These are phyloP conservation scores for Elachura formosa DNA, from an alignment of 2,113 vertebrate genomes.

Conservation along the genomic window DNA sequence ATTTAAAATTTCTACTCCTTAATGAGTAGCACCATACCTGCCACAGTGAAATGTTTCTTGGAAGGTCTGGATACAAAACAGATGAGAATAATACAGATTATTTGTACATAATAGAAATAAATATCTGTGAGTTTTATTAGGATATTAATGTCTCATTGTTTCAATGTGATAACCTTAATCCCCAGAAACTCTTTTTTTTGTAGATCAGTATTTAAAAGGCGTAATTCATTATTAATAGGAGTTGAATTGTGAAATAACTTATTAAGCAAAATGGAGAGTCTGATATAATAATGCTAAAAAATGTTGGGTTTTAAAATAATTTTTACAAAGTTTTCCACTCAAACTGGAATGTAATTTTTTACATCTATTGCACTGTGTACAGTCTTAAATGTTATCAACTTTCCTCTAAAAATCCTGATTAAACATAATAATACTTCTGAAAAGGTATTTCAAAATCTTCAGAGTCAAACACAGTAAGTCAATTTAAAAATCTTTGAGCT, in stretches of 20 bases:
- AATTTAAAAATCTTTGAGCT: background rate
- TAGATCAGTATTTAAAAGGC: background rate
- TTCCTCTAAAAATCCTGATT: background rate
- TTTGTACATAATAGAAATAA: too few relatives aligned
- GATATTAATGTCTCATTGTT: background rate
- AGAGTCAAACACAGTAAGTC: background rate
- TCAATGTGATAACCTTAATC: background rate
- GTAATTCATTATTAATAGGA: background rate
- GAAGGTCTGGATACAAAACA: background rate
- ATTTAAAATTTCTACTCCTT: background rate
- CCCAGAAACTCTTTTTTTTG: background rate
- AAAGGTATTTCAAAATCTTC: background rate
- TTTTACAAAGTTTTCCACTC: background rate
- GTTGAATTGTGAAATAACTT: background rate
- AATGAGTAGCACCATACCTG: background rate
- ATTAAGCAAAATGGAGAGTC: background rate
- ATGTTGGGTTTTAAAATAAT: background rate
- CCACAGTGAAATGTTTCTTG: background rate
- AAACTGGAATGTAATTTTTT: background rate
- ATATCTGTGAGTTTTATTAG: background rate
- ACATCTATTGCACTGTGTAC: background rate
- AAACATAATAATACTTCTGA: background rate
- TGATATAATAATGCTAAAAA: background rate
- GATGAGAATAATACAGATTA: background rate
- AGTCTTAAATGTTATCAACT: background rate